Conservation (phyloP, 2,888 invertebrate genomes). For the Tyria jacobaeae region DNA sequence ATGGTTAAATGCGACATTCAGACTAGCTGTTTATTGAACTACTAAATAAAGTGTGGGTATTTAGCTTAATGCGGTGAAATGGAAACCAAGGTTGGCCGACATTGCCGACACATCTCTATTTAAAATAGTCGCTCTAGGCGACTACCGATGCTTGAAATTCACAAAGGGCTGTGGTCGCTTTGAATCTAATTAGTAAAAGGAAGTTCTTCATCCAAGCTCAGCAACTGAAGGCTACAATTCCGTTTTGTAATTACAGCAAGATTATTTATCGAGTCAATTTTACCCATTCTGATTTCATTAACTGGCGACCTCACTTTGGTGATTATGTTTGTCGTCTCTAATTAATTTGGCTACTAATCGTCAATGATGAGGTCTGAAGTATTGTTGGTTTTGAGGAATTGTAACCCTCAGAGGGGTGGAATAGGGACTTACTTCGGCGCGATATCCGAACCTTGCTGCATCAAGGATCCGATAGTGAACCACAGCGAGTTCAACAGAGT, state of each 20-base stretch:
- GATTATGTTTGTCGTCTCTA: constrained; percentile 17
- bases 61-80: constrained; percentile 72
- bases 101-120: constrained; percentile 77
- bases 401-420: constrained; percentile 66
- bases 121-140: constrained; percentile 73
- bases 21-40: constrained; percentile 71
- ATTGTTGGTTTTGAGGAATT: constrained; percentile 54
- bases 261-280: constrained; percentile 50
- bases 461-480: constrained; percentile 97
- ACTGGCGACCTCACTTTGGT: constrained; percentile 18
- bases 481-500: constrained; percentile 96
- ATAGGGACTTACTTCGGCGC: constrained; percentile 93
- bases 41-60: constrained; percentile 70
- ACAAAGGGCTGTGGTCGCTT: constrained; percentile 83
- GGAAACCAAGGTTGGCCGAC: constrained; percentile 69
- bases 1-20: constrained; percentile 57
- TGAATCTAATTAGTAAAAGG: constrained; percentile 82
- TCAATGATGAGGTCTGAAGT: constrained; percentile 27
- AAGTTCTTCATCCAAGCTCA: constrained; percentile 72
- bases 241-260: constrained; percentile 58
- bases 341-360: constrained; percentile 15
- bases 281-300: constrained; percentile 38
- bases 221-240: constrained; percentile 78
- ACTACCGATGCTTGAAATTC: constrained; percentile 81
- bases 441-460: constrained; percentile 97